Base-by-base conservation (phyloP, 37 sponge, comb jelly and placozoan species). In the Hormiphora californensis region DNA sequence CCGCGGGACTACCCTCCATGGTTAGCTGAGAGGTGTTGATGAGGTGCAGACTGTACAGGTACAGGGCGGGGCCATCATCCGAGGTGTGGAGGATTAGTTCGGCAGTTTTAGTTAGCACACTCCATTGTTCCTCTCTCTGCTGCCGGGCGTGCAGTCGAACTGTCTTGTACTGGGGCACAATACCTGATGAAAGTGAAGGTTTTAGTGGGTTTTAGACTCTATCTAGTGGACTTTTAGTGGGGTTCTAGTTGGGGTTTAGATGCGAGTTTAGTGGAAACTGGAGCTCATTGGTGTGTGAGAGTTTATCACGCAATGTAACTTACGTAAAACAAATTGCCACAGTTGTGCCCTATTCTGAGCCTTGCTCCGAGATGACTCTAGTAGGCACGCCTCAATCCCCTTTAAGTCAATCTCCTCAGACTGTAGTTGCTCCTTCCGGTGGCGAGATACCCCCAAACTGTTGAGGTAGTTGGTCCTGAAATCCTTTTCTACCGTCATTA, bases 261-360 rank as follows among this genome's bases (percentile, higher is more conserved):
- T n/a, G n/a, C n/a, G n/a, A n/a, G n/a, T n/a, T n/a, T n/a, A n/a
- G n/a, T n/a, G n/a, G n/a, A n/a, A n/a, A n/a, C n/a, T n/a, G n/a
- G n/a, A n/a, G n/a, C n/a, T n/a, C n/a, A n/a, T n/a, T n/a, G n/a
- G n/a, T n/a, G n/a, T n/a, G n/a, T n/a, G n/a, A n/a, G n/a, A n/a
- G n/a, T n/a, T n/a, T n/a, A n/a, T n/a, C n/a, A n/a, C n/a, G n/a
- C n/a, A n/a, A n/a, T n/a, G n/a, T n/a, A n/a, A n/a, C 67, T 65
- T 65, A 65, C 67, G 17, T 36, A 65, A 38, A 31, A 65, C 38
- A 65, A 65, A 65, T 31, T 65, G 67, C 67, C 67, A 65, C 35
- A 65, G 32, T 4, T 33, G 67, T 5, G 37, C 67, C 30, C 67
- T 65, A 38, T 65, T 65, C 38, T 65, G 32, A 5, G 28, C 31